Evolutionary conservation across 2,113 vertebrate genomes (phyloP), one percentile per base, ranked within the genome.

Genomic region (Eleginops maclovinus): DNA sequence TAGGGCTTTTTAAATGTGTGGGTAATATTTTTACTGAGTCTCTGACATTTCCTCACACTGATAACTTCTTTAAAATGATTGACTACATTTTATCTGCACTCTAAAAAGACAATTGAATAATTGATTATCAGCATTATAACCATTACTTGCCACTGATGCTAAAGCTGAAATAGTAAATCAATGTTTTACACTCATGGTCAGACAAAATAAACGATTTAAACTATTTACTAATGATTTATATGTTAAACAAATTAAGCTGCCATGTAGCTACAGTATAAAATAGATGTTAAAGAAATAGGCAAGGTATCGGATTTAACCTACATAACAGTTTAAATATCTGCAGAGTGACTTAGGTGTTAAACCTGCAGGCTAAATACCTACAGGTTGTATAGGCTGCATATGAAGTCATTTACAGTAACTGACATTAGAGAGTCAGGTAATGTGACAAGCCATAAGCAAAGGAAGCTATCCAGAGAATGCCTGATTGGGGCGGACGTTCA

Each of bases 401-500:
- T 72, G 55, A 61, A 56, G 50, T 63, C 43, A 11, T 68, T 79
- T 81, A 22, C 82, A 75, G 81, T 81, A 77, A 84, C 67, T 77
- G 65, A 85, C 71, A 83, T 88, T 47, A 70, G 75, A 72, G 76
- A 79, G 77, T 61, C 41, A 28, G 69, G 75, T 89, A 90, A 87
- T 89, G 82, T 83, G 89, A 91, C 82, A 68, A 86, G 80, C 84
- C 87, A 54, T 75, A 83, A 22, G n/a, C 76, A 84, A 81, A 72
- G 90, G 90, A 91, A 93, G 78, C 79, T 87, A 92, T 94, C 83
- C 79, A 54, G 76, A 89, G 84, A 93, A 89, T 88, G 83, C 70
- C 72, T 82, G 81, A 22, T 81, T 41, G 62, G 72, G 56, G 59
- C 43, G 63, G 75, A 82, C 62, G 68, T 69, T 85, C 83, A 75